These are phyloP conservation scores for Cyphomyrus plagiostoma DNA, from an alignment of 2,113 vertebrate species.

Conservation along the genomic window DNA sequence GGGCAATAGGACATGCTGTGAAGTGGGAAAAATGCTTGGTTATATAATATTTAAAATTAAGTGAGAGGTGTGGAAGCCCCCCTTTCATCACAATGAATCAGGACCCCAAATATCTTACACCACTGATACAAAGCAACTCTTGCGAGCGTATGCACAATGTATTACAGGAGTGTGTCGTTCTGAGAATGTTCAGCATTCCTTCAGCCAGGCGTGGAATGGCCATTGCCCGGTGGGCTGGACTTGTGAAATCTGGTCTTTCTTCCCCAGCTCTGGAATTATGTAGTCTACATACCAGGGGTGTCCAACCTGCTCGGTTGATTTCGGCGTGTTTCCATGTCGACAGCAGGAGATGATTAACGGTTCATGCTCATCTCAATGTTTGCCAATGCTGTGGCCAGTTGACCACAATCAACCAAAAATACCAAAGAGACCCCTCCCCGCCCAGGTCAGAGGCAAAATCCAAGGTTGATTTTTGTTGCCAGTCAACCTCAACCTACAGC, in stretches of 20 bases:
- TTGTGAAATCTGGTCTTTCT: background rate
- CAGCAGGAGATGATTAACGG: background rate
- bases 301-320: background rate
- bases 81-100: background rate
- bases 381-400: background rate
- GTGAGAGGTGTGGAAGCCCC: background rate
- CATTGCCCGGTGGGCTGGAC: background rate
- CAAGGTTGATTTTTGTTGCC: background rate
- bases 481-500: background rate
- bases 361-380: background rate
- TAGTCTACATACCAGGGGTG: background rate
- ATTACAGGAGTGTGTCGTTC: background rate
- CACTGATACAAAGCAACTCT: background rate
- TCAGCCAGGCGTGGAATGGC: background rate
- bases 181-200: background rate
- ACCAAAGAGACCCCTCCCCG: background rate
- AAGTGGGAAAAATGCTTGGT: background rate
- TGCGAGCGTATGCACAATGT: background rate
- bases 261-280: background rate
- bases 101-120: background rate
- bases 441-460: background rate
- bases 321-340: background rate
- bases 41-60: background rate
- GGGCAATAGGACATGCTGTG: background rate
- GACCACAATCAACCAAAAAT: background rate